phyloP scores from a whole-genome alignment of 2,113 vertebrate genomes.

The Tragulus kanchil region DNA sequence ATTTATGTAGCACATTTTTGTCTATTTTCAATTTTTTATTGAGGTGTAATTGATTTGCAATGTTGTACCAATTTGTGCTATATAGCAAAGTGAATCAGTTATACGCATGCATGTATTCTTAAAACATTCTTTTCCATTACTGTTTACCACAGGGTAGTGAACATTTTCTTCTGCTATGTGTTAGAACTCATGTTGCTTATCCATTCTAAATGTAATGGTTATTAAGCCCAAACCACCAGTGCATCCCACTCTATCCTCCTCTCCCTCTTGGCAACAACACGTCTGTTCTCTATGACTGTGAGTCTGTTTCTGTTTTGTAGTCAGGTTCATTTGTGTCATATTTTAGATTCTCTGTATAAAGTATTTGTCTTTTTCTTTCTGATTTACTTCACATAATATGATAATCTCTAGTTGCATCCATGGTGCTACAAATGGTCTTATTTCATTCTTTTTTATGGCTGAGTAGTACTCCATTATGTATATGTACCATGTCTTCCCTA shows the following conservation, averaged over 20 bases:
- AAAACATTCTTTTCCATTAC: neutral
- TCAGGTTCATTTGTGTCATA: neutral
- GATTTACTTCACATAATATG: neutral
- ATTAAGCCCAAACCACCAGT: neutral
- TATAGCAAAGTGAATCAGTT: neutral
- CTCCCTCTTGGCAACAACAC: neutral
- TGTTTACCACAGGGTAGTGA: neutral
- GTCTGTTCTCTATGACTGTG: neutral
- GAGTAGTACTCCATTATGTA: neutral
- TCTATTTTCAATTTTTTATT: neutral
- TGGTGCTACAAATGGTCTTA: neutral
- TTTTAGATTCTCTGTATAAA: neutral
- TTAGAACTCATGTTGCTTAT: neutral
- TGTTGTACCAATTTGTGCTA: neutral
- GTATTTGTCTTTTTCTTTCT: neutral
- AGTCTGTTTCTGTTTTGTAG: neutral
- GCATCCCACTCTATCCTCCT: too few relatives aligned
- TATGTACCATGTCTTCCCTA: neutral
- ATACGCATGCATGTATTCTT: neutral
- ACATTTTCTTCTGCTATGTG: neutral
- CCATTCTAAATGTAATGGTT: neutral
- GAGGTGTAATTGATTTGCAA: neutral
- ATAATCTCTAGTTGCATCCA: neutral
- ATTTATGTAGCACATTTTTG: neutral
- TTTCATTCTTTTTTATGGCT: neutral